Conservation (phyloP, 2,888 invertebrate species). For the Rosalia funebris region DNA sequence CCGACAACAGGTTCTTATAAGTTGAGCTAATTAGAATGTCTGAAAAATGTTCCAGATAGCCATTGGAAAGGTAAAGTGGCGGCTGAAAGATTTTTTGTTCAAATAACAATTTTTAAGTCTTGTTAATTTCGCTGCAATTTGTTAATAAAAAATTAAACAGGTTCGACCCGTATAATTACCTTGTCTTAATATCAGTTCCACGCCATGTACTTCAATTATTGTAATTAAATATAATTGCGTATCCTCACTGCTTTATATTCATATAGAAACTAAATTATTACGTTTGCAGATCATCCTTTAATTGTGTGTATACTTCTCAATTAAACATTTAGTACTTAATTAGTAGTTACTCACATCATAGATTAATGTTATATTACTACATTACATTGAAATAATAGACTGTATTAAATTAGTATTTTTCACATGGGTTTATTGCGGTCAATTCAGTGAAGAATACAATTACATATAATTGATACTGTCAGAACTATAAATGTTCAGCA, state of each 20-base stretch:
- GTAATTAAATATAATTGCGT: constrained; percentile 39
- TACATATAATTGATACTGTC: too few species aligned
- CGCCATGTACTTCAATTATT: constrained; percentile 36
- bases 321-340: background rate
- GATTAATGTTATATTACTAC: too few species aligned
- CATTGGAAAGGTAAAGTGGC: background rate
- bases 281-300: constrained; percentile 7
- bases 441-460: too few species aligned
- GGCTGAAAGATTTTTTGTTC: background rate
- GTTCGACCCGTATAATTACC: constrained; percentile 21
- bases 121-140: constrained; percentile 25
- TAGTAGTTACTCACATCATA: too few species aligned
- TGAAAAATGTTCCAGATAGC: background rate
- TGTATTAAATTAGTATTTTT: too few species aligned
- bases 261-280: constrained; percentile 18
- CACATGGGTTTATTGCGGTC: too few species aligned
- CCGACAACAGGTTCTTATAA: constrained; percentile 39
- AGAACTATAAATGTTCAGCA: too few species aligned
- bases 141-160: constrained; percentile 32
- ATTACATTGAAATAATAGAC: too few species aligned
- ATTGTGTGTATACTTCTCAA: background rate
- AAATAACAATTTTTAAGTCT: constrained; percentile 12
- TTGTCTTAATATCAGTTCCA: constrained; percentile 28
- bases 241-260: constrained; percentile 26
- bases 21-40: constrained; percentile 13